These are phyloP conservation scores for Cheilosia grossa DNA, from an alignment of 2,888 invertebrate species.

Conservation along the genomic window DNA sequence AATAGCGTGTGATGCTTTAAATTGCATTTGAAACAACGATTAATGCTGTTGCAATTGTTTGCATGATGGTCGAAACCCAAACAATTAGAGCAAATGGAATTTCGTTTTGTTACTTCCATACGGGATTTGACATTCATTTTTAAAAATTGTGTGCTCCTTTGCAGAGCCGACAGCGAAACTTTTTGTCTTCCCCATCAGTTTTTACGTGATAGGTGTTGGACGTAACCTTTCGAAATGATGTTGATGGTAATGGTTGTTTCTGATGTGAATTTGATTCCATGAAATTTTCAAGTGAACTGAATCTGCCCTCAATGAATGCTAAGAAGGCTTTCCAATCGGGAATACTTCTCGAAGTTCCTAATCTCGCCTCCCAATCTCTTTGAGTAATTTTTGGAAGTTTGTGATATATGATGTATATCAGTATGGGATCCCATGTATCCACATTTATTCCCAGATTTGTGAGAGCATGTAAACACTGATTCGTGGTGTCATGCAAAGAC, in stretches of 20 bases:
- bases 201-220: not conserved
- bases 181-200: not conserved
- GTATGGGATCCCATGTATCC: conserved; percentile 34
- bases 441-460: conserved; percentile 3
- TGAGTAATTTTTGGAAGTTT: conserved; percentile 4
- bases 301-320: conserved; percentile 8
- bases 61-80: not conserved
- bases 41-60: not conserved
- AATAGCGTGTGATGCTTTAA: not conserved
- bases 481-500: conserved; percentile 21
- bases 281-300: conserved; percentile 22
- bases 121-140: conserved; percentile 2
- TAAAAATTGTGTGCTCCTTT: not conserved
- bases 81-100: not conserved
- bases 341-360: conserved; percentile 28
- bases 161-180: not conserved
- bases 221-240: not conserved
- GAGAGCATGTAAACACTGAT: conserved; percentile 23
- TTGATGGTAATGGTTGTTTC: not conserved
- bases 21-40: not conserved
- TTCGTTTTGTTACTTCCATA: too few species aligned
- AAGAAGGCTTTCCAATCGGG: conserved; percentile 43
- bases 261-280: not conserved
- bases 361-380: conserved; percentile 23
- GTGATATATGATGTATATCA: not conserved